Percentiles rank a stretch among this genome's conserved stretches.
Evolutionary conservation across 2,797 vertebrate genomes (phyloP).

Genomic region (Alosa sapidissima): DNA sequence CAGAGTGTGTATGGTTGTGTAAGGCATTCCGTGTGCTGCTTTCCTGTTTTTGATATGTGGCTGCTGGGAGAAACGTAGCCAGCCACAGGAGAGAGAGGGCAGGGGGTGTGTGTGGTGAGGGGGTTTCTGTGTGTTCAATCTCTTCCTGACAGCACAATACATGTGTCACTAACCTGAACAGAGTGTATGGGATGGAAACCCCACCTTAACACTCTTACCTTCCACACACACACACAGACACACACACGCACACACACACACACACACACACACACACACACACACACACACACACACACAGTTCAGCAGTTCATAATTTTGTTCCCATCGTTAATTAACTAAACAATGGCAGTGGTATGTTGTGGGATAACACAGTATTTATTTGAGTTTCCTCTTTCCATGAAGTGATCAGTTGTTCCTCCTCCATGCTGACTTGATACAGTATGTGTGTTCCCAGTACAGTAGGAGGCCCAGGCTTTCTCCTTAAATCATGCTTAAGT

Average conservation of each 20-base stretch:
- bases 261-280: background rate
- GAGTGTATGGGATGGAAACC: conserved; percentile 6
- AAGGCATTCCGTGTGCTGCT: background rate
- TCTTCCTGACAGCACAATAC: conserved; percentile 4
- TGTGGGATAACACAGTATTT: background rate
- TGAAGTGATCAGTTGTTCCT: background rate
- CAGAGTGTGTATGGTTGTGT: background rate
- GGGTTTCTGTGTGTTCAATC: background rate
- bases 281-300: background rate
- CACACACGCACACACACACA: background rate
- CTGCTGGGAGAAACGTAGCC: background rate
- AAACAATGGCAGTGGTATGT: conserved; percentile 21
- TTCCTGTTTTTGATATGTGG: conserved; percentile 3
- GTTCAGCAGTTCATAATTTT: background rate
- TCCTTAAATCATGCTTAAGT: background rate
- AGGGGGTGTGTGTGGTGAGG: background rate
- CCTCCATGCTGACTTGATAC: background rate
- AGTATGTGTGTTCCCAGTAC: background rate
- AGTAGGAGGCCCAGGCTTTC: background rate
- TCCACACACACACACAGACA: background rate
- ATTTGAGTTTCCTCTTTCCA: background rate
- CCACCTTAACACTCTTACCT: background rate
- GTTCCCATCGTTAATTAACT: conserved; percentile 9
- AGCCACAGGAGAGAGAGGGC: background rate
- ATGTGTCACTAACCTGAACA: background rate